These are phyloP conservation scores for Coleophora flavipennella DNA, from an alignment of 2,888 invertebrate genomes.

Conservation along the genomic window DNA sequence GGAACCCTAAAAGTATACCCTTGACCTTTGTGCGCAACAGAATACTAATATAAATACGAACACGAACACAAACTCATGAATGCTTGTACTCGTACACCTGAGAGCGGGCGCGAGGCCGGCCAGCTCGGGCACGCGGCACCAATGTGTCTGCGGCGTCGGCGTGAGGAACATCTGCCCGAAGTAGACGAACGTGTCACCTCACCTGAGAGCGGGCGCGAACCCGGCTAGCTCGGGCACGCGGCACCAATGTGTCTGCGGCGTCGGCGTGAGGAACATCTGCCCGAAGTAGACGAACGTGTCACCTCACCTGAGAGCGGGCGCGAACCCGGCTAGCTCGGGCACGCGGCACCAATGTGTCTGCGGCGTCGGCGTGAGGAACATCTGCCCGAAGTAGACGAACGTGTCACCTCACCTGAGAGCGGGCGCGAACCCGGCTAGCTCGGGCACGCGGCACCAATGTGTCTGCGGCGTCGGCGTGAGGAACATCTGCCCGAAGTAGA, in stretches of 20 bases:
- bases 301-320: conserved; percentile 17
- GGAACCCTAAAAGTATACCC: no score
- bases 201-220: conserved; percentile 23
- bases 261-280: conserved; percentile 5
- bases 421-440: conserved; percentile 36
- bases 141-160: conserved; percentile 48
- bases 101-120: neutral
- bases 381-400: neutral
- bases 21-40: no score
- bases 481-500: conserved; percentile 51
- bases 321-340: conserved; percentile 33
- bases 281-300: neutral
- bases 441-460: conserved; percentile 54
- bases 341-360: conserved; percentile 15
- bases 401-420: conserved; percentile 9
- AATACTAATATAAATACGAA: no score
- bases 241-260: conserved; percentile 16
- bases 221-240: no score
- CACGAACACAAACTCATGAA: no score
- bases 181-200: conserved; percentile 2
- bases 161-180: conserved; percentile 58
- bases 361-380: conserved; percentile 10
- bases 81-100: no score
- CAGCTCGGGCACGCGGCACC: conserved; percentile 35
- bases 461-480: conserved; percentile 47